A percentile compares a stretch with the other conserved stretches of the same genome.
Evolutionary conservation across 1,140 invertebrate species (phyloP).

Genomic region (Tenebrio molitor): DNA sequence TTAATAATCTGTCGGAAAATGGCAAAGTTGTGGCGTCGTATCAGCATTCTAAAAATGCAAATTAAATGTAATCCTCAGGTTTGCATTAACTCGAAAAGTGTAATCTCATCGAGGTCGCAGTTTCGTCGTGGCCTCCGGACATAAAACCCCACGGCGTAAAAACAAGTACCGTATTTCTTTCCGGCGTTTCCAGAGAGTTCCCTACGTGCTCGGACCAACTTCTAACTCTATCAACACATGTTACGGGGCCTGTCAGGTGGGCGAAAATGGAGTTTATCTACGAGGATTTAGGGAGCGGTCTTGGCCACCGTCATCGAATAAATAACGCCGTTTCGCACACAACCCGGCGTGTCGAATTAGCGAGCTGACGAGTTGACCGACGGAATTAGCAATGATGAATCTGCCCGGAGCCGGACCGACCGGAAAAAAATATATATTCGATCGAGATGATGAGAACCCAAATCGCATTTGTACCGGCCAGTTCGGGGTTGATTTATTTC

Average conservation of each 20-base stretch:
- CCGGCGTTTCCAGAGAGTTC: slow-evolving; percentile 26
- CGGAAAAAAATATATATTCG: slow-evolving; percentile 13
- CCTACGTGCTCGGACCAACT: slow-evolving; percentile 46
- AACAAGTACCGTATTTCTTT: slow-evolving; percentile 51
- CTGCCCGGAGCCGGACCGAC: background rate
- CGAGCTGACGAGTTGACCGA: slow-evolving; percentile 13
- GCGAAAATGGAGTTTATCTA: slow-evolving; percentile 49
- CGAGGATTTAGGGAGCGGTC: slow-evolving; percentile 39
- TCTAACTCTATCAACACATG: slow-evolving; percentile 54
- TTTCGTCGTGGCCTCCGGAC: slow-evolving; percentile 37
- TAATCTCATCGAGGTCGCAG: slow-evolving; percentile 41
- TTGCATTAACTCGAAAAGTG: slow-evolving; percentile 38
- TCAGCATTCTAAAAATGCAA: slow-evolving; percentile 28
- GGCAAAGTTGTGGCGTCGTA: background rate
- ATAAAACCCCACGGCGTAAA: slow-evolving; percentile 49
- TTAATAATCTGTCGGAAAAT: slow-evolving; percentile 13
- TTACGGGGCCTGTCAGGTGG: slow-evolving; percentile 45
- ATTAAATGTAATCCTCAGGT: slow-evolving; percentile 26
- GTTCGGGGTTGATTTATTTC: slow-evolving; percentile 18
- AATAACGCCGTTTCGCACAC: slow-evolving; percentile 1
- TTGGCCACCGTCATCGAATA: slow-evolving; percentile 15
- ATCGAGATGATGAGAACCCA: slow-evolving; percentile 30
- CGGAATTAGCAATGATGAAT: slow-evolving; percentile 24
- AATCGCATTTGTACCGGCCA: background rate
- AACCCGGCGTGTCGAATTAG: slow-evolving; percentile 27